A percentile compares a stretch with the other conserved stretches of the same genome.
Conservation (phyloP, 2,113 vertebrate species). For the Pseudorhombus dupliciocellatus region DNA sequence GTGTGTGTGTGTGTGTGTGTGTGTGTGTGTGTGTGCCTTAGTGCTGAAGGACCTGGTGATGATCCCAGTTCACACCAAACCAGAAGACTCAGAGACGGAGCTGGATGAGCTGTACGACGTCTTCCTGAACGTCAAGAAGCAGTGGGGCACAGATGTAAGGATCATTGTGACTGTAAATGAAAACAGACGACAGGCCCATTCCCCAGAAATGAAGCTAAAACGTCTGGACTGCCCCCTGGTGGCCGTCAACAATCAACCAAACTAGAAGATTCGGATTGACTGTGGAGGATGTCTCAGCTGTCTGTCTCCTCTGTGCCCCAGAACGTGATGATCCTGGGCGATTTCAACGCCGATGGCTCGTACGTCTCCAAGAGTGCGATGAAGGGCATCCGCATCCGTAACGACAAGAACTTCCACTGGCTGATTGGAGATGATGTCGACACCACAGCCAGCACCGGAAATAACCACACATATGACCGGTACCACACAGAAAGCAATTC, state of each 20-base stretch:
- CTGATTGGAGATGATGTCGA: conserved; percentile 79
- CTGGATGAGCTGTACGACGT: conserved; percentile 81
- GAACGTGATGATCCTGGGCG: conserved; percentile 82
- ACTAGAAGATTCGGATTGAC: too few species aligned
- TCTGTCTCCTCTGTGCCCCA: conserved; percentile 29
- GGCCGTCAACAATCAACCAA: not conserved
- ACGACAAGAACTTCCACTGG: conserved; percentile 78
- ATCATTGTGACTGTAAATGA: not conserved
- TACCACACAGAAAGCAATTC: conserved; percentile 24
- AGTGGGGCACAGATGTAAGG: conserved; percentile 80
- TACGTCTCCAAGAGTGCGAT: conserved; percentile 75
- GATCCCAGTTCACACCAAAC: conserved; percentile 84
- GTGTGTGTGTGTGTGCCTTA: conserved; percentile 18
- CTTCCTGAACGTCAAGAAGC: conserved; percentile 61
- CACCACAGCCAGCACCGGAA: conserved; percentile 75
- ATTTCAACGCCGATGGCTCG: conserved; percentile 78
- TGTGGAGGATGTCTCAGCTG: too few species aligned
- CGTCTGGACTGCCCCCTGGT: not conserved
- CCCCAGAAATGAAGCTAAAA: not conserved
- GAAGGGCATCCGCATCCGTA: conserved; percentile 74
- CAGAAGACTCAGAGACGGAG: conserved; percentile 76
- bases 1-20: conserved; percentile 8
- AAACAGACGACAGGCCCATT: not conserved
- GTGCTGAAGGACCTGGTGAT: conserved; percentile 81
- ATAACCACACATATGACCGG: conserved; percentile 80